These are phyloP conservation scores for Phlogophora meticulosa DNA, from an alignment of 2,888 invertebrate species.

Conservation along the genomic window DNA sequence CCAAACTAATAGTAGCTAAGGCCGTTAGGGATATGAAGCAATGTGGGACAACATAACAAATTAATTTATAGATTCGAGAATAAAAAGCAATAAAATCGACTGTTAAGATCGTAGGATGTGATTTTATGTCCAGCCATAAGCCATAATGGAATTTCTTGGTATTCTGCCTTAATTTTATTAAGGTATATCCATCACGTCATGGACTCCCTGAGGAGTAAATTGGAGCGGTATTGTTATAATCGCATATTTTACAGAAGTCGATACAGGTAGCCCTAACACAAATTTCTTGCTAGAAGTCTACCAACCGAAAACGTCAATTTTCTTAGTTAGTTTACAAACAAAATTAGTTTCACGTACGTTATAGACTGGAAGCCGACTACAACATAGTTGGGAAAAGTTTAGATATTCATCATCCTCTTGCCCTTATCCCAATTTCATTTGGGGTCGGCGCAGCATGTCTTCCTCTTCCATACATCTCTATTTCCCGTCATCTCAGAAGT, in stretches of 20 bases:
- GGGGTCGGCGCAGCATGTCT: too few species aligned
- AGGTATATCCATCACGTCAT: conserved; percentile 18
- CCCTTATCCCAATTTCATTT: too few species aligned
- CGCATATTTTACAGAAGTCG: background rate
- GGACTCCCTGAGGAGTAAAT: conserved; percentile 1
- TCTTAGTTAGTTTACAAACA: too few species aligned
- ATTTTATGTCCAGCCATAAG: conserved; percentile 56
- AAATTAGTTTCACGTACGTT: too few species aligned
- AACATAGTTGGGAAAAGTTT: too few species aligned
- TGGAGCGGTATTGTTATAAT: background rate
- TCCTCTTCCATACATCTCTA: too few species aligned
- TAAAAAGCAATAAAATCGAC: conserved; percentile 49
- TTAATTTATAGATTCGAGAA: conserved; percentile 53
- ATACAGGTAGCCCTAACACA: too few species aligned
- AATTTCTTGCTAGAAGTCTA: too few species aligned
- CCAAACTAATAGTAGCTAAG: conserved; percentile 6
- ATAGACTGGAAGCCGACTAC: too few species aligned
- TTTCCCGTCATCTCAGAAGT: too few species aligned
- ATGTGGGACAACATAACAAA: conserved; percentile 50
- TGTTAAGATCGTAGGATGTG: conserved; percentile 30
- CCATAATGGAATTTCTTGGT: conserved; percentile 38
- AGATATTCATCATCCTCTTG: too few species aligned
- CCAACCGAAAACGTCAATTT: too few species aligned
- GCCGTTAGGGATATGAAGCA: conserved; percentile 25
- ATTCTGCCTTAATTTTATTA: conserved; percentile 41